A percentile compares a stretch with the other conserved stretches of the same genome.
phyloP scores from a whole-genome alignment of 2,888 invertebrate genomes.

The Buathra laborator region DNA sequence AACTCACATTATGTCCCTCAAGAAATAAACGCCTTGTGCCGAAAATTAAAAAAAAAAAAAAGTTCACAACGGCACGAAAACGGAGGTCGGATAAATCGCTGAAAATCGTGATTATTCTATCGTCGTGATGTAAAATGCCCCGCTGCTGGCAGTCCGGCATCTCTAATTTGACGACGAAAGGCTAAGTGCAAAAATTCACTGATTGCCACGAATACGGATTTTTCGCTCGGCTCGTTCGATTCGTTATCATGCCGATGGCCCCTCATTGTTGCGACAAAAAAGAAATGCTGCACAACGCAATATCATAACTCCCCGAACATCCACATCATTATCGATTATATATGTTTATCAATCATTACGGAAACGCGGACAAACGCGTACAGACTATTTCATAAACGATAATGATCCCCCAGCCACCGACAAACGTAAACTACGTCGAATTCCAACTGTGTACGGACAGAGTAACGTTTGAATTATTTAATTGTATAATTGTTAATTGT shows the following conservation, averaged over 20 bases:
- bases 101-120: background rate
- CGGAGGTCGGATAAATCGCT: background rate
- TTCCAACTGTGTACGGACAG: slow-evolving; percentile 52
- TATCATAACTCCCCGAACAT: slow-evolving; percentile 12
- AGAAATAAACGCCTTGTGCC: background rate
- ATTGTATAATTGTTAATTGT: slow-evolving; percentile 64
- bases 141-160: slow-evolving; percentile 46
- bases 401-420: slow-evolving; percentile 42
- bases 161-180: slow-evolving; percentile 27
- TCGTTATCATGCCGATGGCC: slow-evolving; percentile 20
- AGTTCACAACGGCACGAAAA: background rate
- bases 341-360: background rate
- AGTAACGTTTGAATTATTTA: slow-evolving; percentile 51
- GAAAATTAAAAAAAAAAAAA: background rate
- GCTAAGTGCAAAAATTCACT: background rate
- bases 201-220: slow-evolving; percentile 19
- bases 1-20: background rate
- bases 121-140: slow-evolving; percentile 31
- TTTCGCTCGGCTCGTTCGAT: slow-evolving; percentile 28
- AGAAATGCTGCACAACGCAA: slow-evolving; percentile 5
- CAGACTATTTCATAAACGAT: slow-evolving; percentile 34
- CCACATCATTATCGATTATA: slow-evolving; percentile 22
- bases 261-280: slow-evolving; percentile 25
- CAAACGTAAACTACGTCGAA: slow-evolving; percentile 18
- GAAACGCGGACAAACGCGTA: slow-evolving; percentile 5